phyloP scores from a whole-genome alignment of 2,113 vertebrate genomes.

The Seriola quinqueradiata region DNA sequence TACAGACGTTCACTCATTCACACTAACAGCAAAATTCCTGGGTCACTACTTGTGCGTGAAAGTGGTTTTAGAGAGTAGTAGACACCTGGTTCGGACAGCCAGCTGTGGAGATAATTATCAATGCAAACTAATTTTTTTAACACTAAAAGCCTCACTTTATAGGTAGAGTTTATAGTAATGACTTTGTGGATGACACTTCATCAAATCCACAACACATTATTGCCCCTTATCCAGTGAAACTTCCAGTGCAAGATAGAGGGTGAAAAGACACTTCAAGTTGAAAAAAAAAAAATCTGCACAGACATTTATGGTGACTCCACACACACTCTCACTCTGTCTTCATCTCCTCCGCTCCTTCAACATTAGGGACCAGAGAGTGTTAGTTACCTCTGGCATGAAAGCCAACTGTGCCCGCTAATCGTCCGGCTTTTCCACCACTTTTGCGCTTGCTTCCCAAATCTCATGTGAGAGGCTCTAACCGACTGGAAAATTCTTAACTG shows the following conservation, averaged over 20 bases:
- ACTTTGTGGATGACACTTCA: constrained; percentile 1
- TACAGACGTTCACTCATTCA: neutral
- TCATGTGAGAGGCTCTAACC: constrained; percentile 95
- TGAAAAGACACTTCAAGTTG: constrained; percentile 1
- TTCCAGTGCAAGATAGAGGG: neutral
- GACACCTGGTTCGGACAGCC: neutral
- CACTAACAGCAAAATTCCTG: neutral
- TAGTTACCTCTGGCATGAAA: constrained; percentile 53
- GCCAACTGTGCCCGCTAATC: constrained; percentile 83
- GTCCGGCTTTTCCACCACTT: constrained; percentile 75
- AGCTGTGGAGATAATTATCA: neutral
- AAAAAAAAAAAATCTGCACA: neutral
- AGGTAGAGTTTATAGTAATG: neutral
- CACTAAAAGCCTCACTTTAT: neutral
- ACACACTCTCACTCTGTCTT: constrained; percentile 3
- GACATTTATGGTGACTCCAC: constrained; percentile 27
- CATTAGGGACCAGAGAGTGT: constrained; percentile 42
- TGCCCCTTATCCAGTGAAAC: constrained; percentile 14
- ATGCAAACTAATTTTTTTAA: neutral
- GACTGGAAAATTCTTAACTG: constrained; percentile 96
- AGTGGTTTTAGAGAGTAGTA: neutral
- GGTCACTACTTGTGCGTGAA: neutral
- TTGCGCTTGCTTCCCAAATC: constrained; percentile 87
- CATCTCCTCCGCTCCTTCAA: constrained; percentile 46
- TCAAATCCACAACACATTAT: constrained; percentile 28